These are phyloP conservation scores for Cactoblastis cactorum DNA, from an alignment of 2,888 invertebrate genomes.

Conservation along the genomic window DNA sequence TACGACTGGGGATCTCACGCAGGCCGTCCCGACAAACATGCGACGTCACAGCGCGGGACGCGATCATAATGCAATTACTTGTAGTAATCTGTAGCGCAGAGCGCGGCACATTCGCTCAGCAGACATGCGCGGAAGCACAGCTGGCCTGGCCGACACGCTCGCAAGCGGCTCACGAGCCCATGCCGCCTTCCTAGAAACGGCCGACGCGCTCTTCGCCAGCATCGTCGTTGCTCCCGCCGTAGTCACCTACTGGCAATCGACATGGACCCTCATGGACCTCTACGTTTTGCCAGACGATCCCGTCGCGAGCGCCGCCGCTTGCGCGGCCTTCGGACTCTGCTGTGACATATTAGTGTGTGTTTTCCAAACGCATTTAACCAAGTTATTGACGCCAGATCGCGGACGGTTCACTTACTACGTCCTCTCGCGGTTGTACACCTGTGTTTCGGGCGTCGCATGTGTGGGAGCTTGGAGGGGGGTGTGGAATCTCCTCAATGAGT, in stretches of 20 bases:
- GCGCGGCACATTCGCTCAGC: slow-evolving; percentile 48
- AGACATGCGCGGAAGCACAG: slow-evolving; percentile 84
- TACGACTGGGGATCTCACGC: slow-evolving; percentile 21
- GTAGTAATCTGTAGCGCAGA: slow-evolving; percentile 49
- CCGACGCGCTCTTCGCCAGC: slow-evolving; percentile 86
- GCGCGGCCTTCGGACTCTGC: slow-evolving; percentile 84
- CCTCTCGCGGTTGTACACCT: slow-evolving; percentile 86
- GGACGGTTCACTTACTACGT: slow-evolving; percentile 84
- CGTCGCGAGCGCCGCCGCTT: slow-evolving; percentile 82
- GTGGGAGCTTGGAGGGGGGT: slow-evolving; percentile 94
- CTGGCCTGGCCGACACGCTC: slow-evolving; percentile 82
- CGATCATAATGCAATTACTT: slow-evolving; percentile 70
- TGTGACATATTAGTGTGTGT: slow-evolving; percentile 85
- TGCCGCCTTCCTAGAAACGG: slow-evolving; percentile 79
- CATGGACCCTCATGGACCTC: slow-evolving; percentile 88
- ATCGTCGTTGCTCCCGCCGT: slow-evolving; percentile 88
- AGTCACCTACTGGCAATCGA: slow-evolving; percentile 92
- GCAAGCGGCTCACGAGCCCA: slow-evolving; percentile 74
- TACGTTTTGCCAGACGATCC: slow-evolving; percentile 83
- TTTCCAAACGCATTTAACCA: slow-evolving; percentile 81
- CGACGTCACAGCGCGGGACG: slow-evolving; percentile 54
- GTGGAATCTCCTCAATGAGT: slow-evolving; percentile 87
- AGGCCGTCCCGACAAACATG: slow-evolving; percentile 20
- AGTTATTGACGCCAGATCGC: slow-evolving; percentile 81
- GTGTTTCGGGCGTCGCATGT: slow-evolving; percentile 87